Base-by-base conservation (phyloP, 2,797 vertebrate genomes). In the Lutra lutra region DNA sequence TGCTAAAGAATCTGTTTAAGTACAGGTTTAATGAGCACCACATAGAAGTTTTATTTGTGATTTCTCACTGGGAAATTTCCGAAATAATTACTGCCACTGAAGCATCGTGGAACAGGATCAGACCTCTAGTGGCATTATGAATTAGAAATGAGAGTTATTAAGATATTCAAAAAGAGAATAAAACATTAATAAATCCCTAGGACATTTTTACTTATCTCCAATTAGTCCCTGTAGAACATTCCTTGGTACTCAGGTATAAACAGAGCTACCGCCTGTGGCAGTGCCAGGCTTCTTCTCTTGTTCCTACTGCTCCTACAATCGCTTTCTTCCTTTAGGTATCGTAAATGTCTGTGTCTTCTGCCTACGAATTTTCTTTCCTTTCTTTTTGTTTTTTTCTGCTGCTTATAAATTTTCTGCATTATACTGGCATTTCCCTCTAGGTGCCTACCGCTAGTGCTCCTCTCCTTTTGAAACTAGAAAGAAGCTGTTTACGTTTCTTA, bases 21-120 rank as follows among this genome's bases (percentile, higher is more conserved):
- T 7, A 32, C 72, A 66, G 27, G 46, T 87, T 95, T 98, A 94
- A 95, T 14, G 51, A 94, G 73, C 5, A 95, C n/a, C 48, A 73
- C 80, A 51, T 48, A 8, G 38, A 80, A 85, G n/a, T 70, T 91
- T 93, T 87, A 94, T 93, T 78, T 97, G 68, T 89, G 35, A 88
- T 46, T 89, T 93, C 87, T 97, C 92, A 87, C 78, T 94, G 43
- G 58, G 62, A 95, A 84, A 91, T 79, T 96, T 89, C 92, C 82
- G 48, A 93, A 94, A 95, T 97, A 97, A 98, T 98, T 96, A 98
- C 84, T 95, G 84, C 9, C 84, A 84, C n/a, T 95, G 89, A 97
- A 95, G 78, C 20, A 62, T 35, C 83, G 10, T 86, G 51, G 54
- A 88, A 78, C 2, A 96, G 43, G 84, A 80, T 86, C 51, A 94